Percentiles rank a stretch among this genome's conserved stretches.
phyloP scores from a whole-genome alignment of 1,140 invertebrate species.

The Pseudomyrmex pallidus region DNA sequence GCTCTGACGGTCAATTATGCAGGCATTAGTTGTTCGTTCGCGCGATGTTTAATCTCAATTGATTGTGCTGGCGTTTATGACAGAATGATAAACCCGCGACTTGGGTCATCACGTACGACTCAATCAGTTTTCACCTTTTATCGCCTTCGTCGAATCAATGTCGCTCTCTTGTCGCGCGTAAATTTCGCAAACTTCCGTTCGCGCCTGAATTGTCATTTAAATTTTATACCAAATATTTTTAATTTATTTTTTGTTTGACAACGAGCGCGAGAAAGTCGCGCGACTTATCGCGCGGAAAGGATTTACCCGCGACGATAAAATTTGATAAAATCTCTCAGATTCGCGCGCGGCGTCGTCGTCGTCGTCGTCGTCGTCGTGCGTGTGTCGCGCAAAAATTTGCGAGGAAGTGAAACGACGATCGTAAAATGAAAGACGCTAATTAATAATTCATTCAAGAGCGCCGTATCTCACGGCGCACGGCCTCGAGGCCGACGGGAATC shows the following conservation, averaged over 20 bases:
- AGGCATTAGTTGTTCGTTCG: neutral
- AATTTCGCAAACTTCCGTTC: neutral
- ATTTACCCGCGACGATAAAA: no score
- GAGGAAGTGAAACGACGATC: neutral
- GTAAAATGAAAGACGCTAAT: neutral
- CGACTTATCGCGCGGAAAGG: neutral
- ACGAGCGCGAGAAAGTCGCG: neutral
- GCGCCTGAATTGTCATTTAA: neutral
- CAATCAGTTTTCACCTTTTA: neutral
- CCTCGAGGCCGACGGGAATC: conserved; percentile 30
- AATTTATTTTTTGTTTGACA: no score
- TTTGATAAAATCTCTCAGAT: neutral
- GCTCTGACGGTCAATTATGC: conserved; percentile 19
- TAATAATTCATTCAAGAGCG: conserved; percentile 64
- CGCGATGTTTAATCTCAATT: conserved; percentile 18
- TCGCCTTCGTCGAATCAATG: neutral
- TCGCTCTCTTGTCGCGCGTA: neutral
- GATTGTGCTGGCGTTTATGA: conserved; percentile 1
- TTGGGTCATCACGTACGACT: neutral
- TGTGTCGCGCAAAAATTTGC: neutral
- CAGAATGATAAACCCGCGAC: neutral
- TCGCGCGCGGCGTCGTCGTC: neutral
- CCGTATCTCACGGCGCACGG: neutral
- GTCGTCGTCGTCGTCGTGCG: neutral
- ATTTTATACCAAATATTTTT: neutral